Conservation (phyloP, 2,113 vertebrate genomes). For the Corapipo altera region DNA sequence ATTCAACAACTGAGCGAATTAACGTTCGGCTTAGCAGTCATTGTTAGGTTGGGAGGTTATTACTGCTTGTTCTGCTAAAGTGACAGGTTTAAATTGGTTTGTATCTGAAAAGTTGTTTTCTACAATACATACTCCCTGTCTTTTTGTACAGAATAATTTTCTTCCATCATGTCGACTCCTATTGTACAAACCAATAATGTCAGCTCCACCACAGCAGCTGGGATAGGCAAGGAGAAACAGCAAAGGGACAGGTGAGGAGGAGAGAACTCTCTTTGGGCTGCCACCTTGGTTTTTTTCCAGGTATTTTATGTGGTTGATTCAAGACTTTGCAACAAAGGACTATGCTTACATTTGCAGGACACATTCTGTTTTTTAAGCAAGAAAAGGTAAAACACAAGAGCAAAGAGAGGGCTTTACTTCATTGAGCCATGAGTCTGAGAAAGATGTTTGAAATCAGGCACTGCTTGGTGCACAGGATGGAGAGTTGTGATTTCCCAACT, state of each 20-base stretch:
- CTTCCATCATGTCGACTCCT: not conserved
- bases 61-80: slow-evolving; percentile 47
- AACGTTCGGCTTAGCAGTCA: slow-evolving; percentile 70
- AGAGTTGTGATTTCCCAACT: not conserved
- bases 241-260: not conserved
- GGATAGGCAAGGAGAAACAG: not conserved
- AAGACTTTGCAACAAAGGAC: not conserved
- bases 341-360: fast-evolving
- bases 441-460: not conserved
- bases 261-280: not conserved
- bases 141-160: not conserved
- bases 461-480: not conserved
- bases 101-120: slow-evolving; percentile 38
- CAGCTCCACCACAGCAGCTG: not conserved
- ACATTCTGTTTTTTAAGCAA: not conserved
- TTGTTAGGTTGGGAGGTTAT: slow-evolving; percentile 56
- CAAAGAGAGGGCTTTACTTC: not conserved
- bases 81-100: slow-evolving; percentile 48
- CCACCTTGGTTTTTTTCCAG: not conserved
- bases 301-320: not conserved
- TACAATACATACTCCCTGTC: not conserved
- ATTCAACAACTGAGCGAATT: slow-evolving; percentile 75
- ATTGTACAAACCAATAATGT: not conserved
- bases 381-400: not conserved
- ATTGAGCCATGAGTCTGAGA: not conserved